Conservation (phyloP, 2,797 vertebrate species). For the Scolopax rusticola region DNA sequence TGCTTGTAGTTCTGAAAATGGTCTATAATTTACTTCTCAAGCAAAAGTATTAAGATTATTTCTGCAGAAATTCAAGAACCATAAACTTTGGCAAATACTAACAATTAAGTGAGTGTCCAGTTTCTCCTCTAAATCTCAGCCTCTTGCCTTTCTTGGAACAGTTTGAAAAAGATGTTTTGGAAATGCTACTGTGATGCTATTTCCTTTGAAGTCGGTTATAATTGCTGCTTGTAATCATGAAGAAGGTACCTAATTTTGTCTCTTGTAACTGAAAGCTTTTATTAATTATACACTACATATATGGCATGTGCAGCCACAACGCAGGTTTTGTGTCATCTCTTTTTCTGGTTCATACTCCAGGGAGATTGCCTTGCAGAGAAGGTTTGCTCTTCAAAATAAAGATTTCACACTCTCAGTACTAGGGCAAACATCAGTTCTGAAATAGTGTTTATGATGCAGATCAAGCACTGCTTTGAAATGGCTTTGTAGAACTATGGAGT, state of each 20-base stretch:
- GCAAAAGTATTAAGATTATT: neutral
- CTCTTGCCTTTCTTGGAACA: neutral
- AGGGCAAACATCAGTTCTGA: neutral
- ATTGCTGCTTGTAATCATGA: neutral
- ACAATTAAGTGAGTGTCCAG: neutral
- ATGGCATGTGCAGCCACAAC: neutral
- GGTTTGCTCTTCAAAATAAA: neutral
- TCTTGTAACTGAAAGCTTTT: neutral
- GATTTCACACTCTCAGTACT: neutral
- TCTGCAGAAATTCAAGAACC: neutral
- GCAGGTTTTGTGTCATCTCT: neutral
- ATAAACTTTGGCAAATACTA: neutral
- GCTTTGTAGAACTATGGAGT: neutral
- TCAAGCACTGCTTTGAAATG: constrained; percentile 2
- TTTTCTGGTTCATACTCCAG: neutral
- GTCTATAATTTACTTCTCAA: neutral
- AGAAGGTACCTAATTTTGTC: constrained; percentile 1
- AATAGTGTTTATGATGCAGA: neutral
- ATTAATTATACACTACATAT: neutral
- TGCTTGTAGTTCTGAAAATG: neutral
- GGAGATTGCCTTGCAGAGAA: neutral
- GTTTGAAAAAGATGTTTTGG: neutral
- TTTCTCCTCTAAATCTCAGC: neutral
- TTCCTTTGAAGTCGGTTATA: constrained; percentile 26
- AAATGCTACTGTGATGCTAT: neutral